A percentile compares a stretch with the other conserved stretches of the same genome.
These are phyloP conservation scores for Muricea muricata DNA, from an alignment of 92 coral and sea anemone genomes.

Conservation along the genomic window DNA sequence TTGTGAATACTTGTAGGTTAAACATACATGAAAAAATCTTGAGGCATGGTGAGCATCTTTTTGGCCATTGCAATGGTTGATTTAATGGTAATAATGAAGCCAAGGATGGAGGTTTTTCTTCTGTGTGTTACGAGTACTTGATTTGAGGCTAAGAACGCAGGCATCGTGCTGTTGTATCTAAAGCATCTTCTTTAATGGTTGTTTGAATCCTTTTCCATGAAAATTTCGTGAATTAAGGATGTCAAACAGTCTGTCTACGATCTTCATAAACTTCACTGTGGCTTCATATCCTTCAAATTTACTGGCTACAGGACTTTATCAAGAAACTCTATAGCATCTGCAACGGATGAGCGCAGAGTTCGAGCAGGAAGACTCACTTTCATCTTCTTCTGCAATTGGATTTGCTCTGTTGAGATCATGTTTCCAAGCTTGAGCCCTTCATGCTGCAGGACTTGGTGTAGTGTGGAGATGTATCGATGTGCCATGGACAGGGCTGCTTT, in stretches of 20 bases:
- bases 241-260: conserved; percentile 14
- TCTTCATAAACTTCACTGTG: conserved; percentile 2
- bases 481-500: conserved; percentile 3
- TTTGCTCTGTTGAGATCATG: conserved; percentile 13
- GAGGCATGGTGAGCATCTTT: conserved; percentile 23
- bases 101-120: conserved; percentile 21
- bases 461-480: background rate
- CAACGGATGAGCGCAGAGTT: conserved; percentile 29
- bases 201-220: conserved; percentile 14
- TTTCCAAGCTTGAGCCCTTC: conserved; percentile 23
- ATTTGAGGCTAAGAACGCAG: conserved; percentile 17
- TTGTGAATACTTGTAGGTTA: conserved; percentile 23
- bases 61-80: conserved; percentile 24
- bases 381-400: conserved; percentile 35
- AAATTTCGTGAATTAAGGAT: conserved; percentile 22
- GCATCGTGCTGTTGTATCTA: conserved; percentile 15
- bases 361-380: conserved; percentile 21
- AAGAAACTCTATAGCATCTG: conserved; percentile 30
- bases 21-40: conserved; percentile 8
- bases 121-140: conserved; percentile 8
- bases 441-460: conserved; percentile 3
- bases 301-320: background rate
- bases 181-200: conserved; percentile 3
- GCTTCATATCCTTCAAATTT: conserved; percentile 7
- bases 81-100: conserved; percentile 27